A percentile compares a stretch with the other conserved stretches of the same genome.
Evolutionary conservation across 2,797 vertebrate genomes (phyloP).

Genomic region (Protosalanx chinensis): DNA sequence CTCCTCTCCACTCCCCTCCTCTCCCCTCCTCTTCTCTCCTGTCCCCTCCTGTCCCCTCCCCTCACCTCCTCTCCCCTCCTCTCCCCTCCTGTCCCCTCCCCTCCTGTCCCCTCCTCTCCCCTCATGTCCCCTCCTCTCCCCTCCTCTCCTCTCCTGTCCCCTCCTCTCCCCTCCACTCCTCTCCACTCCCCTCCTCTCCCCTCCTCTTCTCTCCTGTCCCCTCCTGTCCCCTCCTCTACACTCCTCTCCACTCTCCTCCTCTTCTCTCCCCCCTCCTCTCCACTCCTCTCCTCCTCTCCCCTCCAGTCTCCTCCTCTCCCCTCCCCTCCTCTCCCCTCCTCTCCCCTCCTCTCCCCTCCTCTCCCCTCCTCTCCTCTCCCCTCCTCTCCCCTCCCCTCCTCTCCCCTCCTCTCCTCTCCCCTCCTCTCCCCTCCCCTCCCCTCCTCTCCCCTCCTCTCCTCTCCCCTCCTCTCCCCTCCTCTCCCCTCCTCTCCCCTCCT

Average conservation of each 20-base stretch:
- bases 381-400: constrained; percentile 5
- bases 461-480: not conserved
- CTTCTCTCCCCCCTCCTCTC: too few relatives aligned
- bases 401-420: constrained; percentile 12
- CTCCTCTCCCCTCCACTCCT: constrained; percentile 18
- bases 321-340: not conserved
- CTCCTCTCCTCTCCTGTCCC: not conserved
- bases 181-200: constrained; percentile 12
- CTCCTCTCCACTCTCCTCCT: too few relatives aligned
- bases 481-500: constrained; percentile 18
- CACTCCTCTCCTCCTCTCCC: not conserved
- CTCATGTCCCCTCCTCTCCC: constrained; percentile 21
- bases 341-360: not conserved
- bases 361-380: constrained; percentile 19
- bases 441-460: not conserved
- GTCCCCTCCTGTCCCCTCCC: constrained; percentile 22
- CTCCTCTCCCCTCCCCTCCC: not conserved
- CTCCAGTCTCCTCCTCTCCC: constrained; percentile 7
- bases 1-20: constrained; percentile 7
- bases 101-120: constrained; percentile 17
- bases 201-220: too few relatives aligned
- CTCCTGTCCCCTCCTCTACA: too few relatives aligned
- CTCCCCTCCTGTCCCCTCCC: constrained; percentile 6
- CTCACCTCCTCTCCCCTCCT: constrained; percentile 21
- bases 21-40: constrained; percentile 9